phyloP scores from a whole-genome alignment of 1,140 invertebrate genomes.

The Apis cerana region DNA sequence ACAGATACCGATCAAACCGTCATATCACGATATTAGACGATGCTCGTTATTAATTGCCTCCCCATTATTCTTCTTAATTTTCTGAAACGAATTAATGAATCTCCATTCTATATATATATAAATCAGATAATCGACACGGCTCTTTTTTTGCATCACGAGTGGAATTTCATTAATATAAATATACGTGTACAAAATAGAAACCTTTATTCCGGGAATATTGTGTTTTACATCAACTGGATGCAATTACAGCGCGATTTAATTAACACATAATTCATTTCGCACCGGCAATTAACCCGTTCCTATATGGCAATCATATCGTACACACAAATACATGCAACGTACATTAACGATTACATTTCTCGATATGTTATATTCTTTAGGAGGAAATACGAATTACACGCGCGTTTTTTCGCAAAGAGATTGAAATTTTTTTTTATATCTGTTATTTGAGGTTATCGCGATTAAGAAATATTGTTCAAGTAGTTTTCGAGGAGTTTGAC shows the following conservation, averaged over 20 bases:
- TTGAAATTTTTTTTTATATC: too few relatives aligned
- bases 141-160: background rate
- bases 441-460: too few relatives aligned
- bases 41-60: background rate
- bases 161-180: conserved; percentile 37
- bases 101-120: background rate
- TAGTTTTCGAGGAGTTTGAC: too few relatives aligned
- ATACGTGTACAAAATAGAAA: background rate
- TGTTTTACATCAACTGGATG: background rate
- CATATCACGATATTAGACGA: too few relatives aligned
- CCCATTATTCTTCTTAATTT: conserved; percentile 16
- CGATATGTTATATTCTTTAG: background rate
- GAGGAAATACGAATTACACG: too few relatives aligned
- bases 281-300: background rate
- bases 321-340: background rate
- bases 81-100: background rate
- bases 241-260: conserved; percentile 35
- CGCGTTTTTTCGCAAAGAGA: too few relatives aligned
- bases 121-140: conserved; percentile 38
- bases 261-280: conserved; percentile 35
- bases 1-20: background rate
- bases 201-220: conserved; percentile 3
- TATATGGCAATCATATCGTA: background rate
- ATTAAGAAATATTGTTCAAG: too few relatives aligned
- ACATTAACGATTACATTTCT: background rate